These are phyloP conservation scores for Tokudaia tokunoshimensis DNA, from an alignment of 2,797 vertebrate species.

Conservation along the genomic window DNA sequence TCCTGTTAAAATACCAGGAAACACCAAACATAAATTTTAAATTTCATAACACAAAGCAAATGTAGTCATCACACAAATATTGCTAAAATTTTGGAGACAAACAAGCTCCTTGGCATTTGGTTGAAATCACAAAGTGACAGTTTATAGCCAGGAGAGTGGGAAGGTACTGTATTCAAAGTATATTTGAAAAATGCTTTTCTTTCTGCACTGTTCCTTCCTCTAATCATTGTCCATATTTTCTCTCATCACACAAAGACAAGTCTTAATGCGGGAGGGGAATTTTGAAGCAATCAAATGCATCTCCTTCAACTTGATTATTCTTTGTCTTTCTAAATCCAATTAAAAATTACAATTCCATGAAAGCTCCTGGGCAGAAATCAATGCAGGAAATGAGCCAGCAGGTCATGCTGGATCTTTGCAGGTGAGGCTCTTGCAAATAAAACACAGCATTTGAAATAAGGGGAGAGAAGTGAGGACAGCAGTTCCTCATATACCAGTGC, in stretches of 20 bases:
- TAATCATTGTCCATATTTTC: neutral
- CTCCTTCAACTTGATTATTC: neutral
- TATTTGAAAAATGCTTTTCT: neutral
- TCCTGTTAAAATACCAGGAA: neutral
- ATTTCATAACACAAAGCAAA: neutral
- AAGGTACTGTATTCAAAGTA: neutral
- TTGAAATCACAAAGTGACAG: neutral
- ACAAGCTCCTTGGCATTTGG: neutral
- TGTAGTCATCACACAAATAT: neutral
- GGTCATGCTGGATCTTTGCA: neutral
- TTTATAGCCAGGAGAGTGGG: neutral
- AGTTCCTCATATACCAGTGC: no score
- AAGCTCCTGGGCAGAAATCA: neutral
- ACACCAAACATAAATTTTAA: neutral
- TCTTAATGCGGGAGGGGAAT: neutral
- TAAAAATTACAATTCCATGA: slow-evolving; percentile 17
- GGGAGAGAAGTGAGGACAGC: neutral
- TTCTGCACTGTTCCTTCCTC: neutral
- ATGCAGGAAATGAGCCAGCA: neutral
- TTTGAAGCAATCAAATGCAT: neutral
- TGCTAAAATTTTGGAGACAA: neutral
- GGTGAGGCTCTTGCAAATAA: neutral
- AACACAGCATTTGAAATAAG: neutral
- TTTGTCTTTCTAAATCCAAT: slow-evolving; percentile 42
- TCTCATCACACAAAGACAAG: neutral